These are phyloP conservation scores for Pterostichus madidus DNA, from an alignment of 2,888 invertebrate genomes.

Conservation along the genomic window DNA sequence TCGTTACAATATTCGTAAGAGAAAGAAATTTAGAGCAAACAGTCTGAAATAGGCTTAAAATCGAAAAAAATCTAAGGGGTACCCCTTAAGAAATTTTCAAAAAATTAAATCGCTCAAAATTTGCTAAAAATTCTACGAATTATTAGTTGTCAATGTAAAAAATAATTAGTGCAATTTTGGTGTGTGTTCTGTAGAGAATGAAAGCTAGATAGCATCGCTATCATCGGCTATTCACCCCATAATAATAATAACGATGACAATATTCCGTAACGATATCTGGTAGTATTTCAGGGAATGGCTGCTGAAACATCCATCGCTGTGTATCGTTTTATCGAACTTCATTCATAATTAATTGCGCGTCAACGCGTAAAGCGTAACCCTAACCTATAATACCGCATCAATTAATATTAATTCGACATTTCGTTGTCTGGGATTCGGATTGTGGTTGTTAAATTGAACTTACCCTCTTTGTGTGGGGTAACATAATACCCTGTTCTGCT, in stretches of 20 bases:
- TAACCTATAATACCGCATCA: slow-evolving; percentile 55
- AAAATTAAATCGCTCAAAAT: no score
- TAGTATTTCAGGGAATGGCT: no score
- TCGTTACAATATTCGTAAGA: no score
- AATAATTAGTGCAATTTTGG: no score
- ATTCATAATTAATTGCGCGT: slow-evolving; percentile 55
- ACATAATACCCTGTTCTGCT: slow-evolving; percentile 37
- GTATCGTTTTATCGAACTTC: slow-evolving; percentile 49
- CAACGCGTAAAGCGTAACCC: slow-evolving; percentile 41
- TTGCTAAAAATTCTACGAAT: no score
- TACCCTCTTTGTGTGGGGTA: slow-evolving; percentile 33
- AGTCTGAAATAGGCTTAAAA: no score
- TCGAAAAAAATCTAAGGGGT: no score
- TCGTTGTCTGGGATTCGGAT: slow-evolving; percentile 45
- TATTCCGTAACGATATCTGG: not conserved
- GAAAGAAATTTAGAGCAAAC: no score
- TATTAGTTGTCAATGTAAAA: no score
- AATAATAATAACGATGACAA: not conserved
- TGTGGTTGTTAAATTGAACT: slow-evolving; percentile 42
- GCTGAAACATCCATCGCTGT: slow-evolving; percentile 5
- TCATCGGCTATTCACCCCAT: slow-evolving; percentile 14
- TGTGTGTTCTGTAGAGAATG: no score
- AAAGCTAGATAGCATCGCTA: not conserved
- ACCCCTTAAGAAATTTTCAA: no score
- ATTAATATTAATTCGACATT: slow-evolving; percentile 63